phyloP scores from a whole-genome alignment of 2,888 invertebrate species.

The Linyphia triangularis region DNA sequence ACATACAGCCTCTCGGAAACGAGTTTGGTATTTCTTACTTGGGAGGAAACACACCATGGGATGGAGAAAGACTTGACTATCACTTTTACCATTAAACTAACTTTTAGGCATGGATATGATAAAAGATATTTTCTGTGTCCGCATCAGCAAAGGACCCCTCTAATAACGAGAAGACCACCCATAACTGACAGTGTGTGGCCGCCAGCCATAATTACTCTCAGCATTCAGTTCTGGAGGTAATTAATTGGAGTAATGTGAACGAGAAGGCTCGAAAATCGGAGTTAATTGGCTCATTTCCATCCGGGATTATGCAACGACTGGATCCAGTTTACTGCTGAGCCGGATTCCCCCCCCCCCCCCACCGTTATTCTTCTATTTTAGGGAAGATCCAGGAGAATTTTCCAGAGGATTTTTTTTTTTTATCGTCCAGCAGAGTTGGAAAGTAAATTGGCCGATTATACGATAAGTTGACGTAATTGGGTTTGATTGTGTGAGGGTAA shows the following conservation, averaged over 20 bases:
- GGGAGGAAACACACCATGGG: no score
- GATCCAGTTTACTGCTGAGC: constrained; percentile 13
- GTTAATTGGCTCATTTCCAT: constrained; percentile 73
- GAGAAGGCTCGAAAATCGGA: constrained; percentile 55
- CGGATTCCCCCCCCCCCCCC: not conserved
- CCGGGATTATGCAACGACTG: constrained; percentile 62
- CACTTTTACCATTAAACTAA: no score
- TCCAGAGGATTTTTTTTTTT: not conserved
- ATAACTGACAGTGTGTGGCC: constrained; percentile 45
- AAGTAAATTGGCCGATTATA: not conserved
- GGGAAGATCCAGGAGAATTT: not conserved
- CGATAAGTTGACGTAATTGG: not conserved
- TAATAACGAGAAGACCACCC: constrained; percentile 7
- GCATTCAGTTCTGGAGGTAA: constrained; percentile 56
- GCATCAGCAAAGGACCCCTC: not conserved
- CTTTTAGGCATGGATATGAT: not conserved
- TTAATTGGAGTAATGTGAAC: constrained; percentile 73
- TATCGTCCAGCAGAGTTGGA: not conserved
- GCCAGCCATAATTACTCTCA: constrained; percentile 68
- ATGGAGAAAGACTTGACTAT: no score
- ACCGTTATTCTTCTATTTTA: not conserved
- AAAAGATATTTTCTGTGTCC: no score
- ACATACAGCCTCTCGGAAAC: no score
- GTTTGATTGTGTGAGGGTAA: not conserved
- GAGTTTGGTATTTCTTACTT: no score